phyloP scores from a whole-genome alignment of 2,888 invertebrate genomes.

The Nymphalis c-album region DNA sequence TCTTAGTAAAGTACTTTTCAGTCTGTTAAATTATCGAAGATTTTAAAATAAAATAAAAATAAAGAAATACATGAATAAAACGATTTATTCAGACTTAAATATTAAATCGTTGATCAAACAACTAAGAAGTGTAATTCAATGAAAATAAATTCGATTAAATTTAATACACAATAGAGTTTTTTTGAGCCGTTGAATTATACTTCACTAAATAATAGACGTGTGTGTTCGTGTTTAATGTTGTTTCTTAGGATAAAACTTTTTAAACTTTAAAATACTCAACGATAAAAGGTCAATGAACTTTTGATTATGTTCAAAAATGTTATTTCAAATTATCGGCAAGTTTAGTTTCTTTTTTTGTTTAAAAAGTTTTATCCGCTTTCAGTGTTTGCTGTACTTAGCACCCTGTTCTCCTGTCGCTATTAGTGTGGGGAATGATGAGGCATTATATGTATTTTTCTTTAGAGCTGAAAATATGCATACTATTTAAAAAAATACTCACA shows the following conservation, averaged over 20 bases:
- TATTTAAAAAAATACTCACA: too few species aligned
- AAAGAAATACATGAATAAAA: background rate
- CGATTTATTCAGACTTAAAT: background rate
- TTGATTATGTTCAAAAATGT: too few species aligned
- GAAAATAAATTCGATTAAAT: background rate
- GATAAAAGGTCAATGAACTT: too few species aligned
- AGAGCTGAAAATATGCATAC: slow-evolving; percentile 45
- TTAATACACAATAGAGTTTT: background rate
- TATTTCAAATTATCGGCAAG: background rate
- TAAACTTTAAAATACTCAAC: slow-evolving; percentile 30
- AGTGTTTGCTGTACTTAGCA: slow-evolving; percentile 71
- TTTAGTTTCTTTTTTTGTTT: slow-evolving; percentile 15
- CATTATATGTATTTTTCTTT: slow-evolving; percentile 51
- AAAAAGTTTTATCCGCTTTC: slow-evolving; percentile 56
- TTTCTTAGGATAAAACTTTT: slow-evolving; percentile 59
- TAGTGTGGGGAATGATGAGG: slow-evolving; percentile 68
- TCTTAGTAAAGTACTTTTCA: too few species aligned
- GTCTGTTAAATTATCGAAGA: too few species aligned
- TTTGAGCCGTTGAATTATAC: slow-evolving; percentile 18
- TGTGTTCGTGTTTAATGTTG: slow-evolving; percentile 55
- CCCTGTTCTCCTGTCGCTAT: slow-evolving; percentile 77
- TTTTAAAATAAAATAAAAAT: too few species aligned
- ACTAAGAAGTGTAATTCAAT: slow-evolving; percentile 20
- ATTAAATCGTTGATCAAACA: slow-evolving; percentile 22
- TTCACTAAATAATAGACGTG: slow-evolving; percentile 20